Evolutionary conservation across 2,113 vertebrate genomes (phyloP), one percentile per base, ranked within the genome.

Genomic region (Atractosteus spatula): DNA sequence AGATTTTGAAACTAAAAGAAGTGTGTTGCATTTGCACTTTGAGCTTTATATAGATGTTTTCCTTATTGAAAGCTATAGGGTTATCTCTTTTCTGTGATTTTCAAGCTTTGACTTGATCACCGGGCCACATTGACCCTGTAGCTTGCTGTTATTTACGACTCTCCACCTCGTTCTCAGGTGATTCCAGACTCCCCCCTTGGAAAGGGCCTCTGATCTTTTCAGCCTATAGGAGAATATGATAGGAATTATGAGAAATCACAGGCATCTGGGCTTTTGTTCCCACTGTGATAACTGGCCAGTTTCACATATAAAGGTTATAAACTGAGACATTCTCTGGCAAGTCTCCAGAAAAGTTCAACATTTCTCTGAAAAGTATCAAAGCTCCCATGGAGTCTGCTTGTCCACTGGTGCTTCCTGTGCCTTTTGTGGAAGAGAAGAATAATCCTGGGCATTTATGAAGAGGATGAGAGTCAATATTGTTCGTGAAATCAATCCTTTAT

Each of bases 391-490:
- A 5, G 71, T 7, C 55, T 54, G 41, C 66, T 51, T 62, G 55
- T 62, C 29, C 42, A 62, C 47, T 66, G 43, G 59, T 65, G 44
- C 67, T 61, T 41, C 63, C 62, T 64, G 62, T 64, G 62, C 62
- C 41, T 64, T 16, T 64, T 64, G 62, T 64, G n/a, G 17, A 42
- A n/a, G 17, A 64, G 8, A 42, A 64, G 62, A 64, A 64, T 64
- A 64, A 64, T 64, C 62, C 62, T 41, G 62, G 17, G 8, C 62
- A 64, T 64, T 64, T 64, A 64, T 7, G 62, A 42, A 11, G 62
- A 16, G 62, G 41, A 64, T 64, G 62, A 64, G 16, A 64, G 62
- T 64, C 62, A 64, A 64, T 64, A 64, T 64, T 64, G 62, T 64
- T 64, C 16, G 17, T 3, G 62, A 51, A 41, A 41, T 17, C 62